A percentile compares a stretch with the other conserved stretches of the same genome.
phyloP scores from a whole-genome alignment of 2,113 vertebrate genomes.

The Podarcis cretensis region DNA sequence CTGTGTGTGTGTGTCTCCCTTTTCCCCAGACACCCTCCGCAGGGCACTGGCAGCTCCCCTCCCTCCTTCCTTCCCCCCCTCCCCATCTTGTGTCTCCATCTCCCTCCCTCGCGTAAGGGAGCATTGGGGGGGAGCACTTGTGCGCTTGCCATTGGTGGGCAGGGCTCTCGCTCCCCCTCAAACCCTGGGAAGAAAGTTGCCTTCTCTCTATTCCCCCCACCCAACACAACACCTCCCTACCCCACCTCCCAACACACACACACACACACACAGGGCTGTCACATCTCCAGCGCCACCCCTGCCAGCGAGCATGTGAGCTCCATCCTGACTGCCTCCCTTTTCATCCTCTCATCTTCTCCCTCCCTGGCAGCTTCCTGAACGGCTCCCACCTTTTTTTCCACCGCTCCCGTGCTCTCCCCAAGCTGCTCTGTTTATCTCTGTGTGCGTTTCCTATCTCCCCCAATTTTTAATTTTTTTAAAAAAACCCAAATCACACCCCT shows the following conservation, averaged over 20 bases:
- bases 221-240: too few species aligned
- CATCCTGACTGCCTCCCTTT: not conserved
- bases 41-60: slow-evolving; percentile 39
- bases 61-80: not conserved
- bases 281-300: not conserved
- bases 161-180: slow-evolving; percentile 39
- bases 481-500: not conserved
- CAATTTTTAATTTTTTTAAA: not conserved
- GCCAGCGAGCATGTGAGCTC: not conserved
- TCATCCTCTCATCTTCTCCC: slow-evolving; percentile 5
- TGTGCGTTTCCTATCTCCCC: not conserved
- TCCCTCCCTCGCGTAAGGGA: not conserved
- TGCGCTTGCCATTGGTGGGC: slow-evolving; percentile 44
- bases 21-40: not conserved
- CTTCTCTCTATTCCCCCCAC: not conserved
- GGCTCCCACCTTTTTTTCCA: not conserved
- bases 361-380: not conserved
- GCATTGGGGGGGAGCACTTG: slow-evolving; percentile 39
- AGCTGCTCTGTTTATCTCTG: too few species aligned
- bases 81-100: not conserved
- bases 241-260: too few species aligned
- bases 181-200: not conserved
- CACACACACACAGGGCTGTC: not conserved
- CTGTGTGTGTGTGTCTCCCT: not conserved
- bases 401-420: not conserved